Percentiles rank a stretch among this genome's conserved stretches.
Evolutionary conservation across 1,140 invertebrate species (phyloP).

Genomic region (Periplaneta americana): DNA sequence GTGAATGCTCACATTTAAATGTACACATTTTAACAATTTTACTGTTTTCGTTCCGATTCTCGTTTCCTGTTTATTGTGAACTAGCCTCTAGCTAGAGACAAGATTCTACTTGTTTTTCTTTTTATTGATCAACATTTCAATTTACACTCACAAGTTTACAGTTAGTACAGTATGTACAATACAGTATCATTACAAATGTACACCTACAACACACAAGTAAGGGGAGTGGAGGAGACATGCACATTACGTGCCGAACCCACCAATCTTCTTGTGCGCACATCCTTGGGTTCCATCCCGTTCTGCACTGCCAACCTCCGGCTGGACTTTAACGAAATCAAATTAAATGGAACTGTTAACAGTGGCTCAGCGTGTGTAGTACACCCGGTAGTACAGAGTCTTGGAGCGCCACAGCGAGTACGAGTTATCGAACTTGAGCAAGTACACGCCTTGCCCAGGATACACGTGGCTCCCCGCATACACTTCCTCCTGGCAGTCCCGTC

Average conservation of each 20-base stretch:
- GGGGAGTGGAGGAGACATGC: no score
- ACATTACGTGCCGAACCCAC: background rate
- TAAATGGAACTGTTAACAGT: background rate
- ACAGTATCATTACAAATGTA: background rate
- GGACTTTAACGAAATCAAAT: background rate
- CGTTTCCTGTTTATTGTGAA: no score
- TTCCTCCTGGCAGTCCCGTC: constrained; percentile 93
- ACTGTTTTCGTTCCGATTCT: no score
- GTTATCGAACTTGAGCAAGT: constrained; percentile 99
- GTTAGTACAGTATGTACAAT: background rate
- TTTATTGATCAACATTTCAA: background rate
- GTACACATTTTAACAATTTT: no score
- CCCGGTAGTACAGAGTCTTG: constrained; percentile 97
- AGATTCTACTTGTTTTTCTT: no score
- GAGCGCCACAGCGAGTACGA: constrained; percentile 98
- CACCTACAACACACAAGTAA: background rate
- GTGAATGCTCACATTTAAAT: no score
- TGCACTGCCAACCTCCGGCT: background rate
- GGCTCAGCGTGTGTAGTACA: constrained; percentile 84
- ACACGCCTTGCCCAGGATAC: constrained; percentile 96
- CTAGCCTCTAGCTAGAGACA: no score
- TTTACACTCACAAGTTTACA: background rate
- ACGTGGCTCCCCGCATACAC: constrained; percentile 95
- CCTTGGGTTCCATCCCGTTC: background rate
- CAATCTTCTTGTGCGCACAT: background rate